Evolutionary conservation across 2,113 vertebrate species (phyloP).

Genomic region (Hemicordylus capensis): DNA sequence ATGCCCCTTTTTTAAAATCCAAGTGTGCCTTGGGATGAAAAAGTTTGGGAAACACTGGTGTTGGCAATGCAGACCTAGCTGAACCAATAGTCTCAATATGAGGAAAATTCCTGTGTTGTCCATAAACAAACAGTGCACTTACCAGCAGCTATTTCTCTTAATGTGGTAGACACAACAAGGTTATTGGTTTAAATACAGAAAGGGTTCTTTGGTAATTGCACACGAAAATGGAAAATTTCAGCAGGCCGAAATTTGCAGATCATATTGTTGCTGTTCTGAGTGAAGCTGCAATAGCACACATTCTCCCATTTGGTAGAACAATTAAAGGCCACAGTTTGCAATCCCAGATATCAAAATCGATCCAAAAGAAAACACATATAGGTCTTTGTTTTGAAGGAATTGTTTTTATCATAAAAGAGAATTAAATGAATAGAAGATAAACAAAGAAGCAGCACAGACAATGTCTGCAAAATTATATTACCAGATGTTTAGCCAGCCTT

Average conservation of each 20-base stretch:
- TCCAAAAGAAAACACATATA: conserved; percentile 65
- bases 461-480: conserved; percentile 76
- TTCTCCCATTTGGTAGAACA: not conserved
- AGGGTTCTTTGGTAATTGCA: not conserved
- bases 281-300: not conserved
- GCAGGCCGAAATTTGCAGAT: not conserved
- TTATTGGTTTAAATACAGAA: not conserved
- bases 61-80: no score
- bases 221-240: not conserved
- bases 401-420: conserved; percentile 70
- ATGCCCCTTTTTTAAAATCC: no score
- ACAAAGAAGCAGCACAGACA: conserved; percentile 70
- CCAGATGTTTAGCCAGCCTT: conserved; percentile 73
- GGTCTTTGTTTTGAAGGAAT: conserved; percentile 68
- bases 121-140: no score
- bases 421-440: conserved; percentile 72
- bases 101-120: not conserved
- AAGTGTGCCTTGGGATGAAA: no score
- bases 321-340: not conserved
- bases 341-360: not conserved
- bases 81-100: no score
- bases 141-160: not conserved
- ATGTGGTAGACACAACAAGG: not conserved
- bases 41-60: no score
- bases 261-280: not conserved